These are phyloP conservation scores for Trachelus troglodyta DNA, from an alignment of 2,888 invertebrate genomes.

Conservation along the genomic window DNA sequence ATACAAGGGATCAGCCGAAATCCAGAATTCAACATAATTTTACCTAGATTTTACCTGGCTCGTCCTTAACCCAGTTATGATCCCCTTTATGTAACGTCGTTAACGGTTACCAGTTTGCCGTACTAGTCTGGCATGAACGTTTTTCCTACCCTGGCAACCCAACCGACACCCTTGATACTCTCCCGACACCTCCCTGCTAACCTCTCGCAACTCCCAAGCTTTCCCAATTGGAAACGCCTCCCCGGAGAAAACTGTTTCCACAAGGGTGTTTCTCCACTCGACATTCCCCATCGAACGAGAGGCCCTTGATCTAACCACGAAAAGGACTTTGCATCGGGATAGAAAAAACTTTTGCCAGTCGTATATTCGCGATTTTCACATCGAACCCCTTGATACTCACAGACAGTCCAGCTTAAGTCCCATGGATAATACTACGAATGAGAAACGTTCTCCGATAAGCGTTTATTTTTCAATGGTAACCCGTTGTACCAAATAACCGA, in stretches of 20 bases:
- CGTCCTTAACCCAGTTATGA: not conserved
- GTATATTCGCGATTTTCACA: not conserved
- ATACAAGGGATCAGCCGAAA: not conserved
- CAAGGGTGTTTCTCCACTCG: not conserved
- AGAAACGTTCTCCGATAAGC: not conserved
- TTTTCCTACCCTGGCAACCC: slow-evolving; percentile 4
- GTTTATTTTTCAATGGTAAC: not conserved
- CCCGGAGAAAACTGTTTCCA: not conserved
- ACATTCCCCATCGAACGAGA: not conserved
- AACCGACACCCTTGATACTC: slow-evolving; percentile 18
- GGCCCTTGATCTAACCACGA: no score
- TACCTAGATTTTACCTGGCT: no score
- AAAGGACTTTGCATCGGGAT: not conserved
- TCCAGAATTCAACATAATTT: not conserved
- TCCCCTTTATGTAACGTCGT: not conserved
- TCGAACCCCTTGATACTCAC: not conserved
- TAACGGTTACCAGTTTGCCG: not conserved
- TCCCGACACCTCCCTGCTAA: slow-evolving; percentile 3
- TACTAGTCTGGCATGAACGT: slow-evolving; percentile 4
- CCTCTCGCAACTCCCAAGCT: slow-evolving; percentile 11
- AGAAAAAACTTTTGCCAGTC: not conserved
- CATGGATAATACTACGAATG: not conserved
- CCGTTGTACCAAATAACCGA: not conserved
- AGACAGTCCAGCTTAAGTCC: not conserved
- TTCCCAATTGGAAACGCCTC: slow-evolving; percentile 7